Evolutionary conservation across 2,113 vertebrate species (phyloP).

Genomic region (Petrocephalus microphthalmus): DNA sequence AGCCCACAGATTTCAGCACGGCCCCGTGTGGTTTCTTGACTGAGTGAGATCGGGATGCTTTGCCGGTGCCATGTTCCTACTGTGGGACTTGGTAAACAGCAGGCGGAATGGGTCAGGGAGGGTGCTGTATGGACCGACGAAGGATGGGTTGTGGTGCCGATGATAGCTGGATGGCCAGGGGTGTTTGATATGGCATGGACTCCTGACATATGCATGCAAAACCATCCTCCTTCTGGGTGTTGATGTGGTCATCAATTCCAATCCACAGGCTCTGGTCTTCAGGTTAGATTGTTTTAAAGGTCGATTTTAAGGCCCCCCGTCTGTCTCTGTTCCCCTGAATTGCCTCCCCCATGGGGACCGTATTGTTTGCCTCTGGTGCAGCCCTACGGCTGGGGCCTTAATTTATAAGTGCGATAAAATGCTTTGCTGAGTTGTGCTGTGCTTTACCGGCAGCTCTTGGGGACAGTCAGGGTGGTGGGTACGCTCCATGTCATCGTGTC

Average conservation of each 20-base stretch:
- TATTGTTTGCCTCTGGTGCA: conserved; percentile 47
- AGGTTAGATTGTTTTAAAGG: conserved; percentile 45
- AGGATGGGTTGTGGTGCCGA: not conserved
- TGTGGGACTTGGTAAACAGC: not conserved
- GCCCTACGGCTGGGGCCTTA: conserved; percentile 39
- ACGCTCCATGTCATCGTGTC: not conserved
- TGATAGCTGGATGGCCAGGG: not conserved
- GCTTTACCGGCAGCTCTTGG: not conserved
- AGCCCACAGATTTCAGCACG: not conserved
- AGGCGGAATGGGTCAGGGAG: not conserved
- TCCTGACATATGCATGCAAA: conserved; percentile 40
- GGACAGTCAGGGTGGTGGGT: not conserved
- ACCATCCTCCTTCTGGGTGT: conserved; percentile 51
- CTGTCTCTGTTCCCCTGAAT: conserved; percentile 42
- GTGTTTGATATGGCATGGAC: conserved; percentile 33
- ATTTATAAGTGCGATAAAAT: conserved; percentile 60
- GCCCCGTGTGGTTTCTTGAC: not conserved
- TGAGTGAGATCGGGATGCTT: not conserved
- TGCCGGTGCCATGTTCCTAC: not conserved
- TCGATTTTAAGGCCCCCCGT: conserved; percentile 45
- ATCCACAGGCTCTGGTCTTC: conserved; percentile 29
- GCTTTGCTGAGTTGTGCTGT: conserved; percentile 44
- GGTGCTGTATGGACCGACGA: not conserved
- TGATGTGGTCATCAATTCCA: conserved; percentile 53
- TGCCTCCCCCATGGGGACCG: conserved; percentile 54